Percentiles rank a stretch among this genome's conserved stretches.
Evolutionary conservation across 2,888 invertebrate genomes (phyloP).

Genomic region (Liposcelis brunnea): DNA sequence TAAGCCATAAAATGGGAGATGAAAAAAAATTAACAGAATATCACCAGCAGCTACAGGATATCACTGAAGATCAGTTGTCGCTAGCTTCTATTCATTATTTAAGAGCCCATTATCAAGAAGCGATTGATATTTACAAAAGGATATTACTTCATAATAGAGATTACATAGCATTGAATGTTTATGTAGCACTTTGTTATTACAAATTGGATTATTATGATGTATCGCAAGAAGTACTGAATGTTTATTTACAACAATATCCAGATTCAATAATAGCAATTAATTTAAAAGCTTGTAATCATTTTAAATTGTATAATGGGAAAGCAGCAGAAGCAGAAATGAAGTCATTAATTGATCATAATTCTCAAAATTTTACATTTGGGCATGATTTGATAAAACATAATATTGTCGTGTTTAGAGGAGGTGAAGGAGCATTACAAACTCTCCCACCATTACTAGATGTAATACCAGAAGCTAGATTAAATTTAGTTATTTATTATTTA

Average conservation of each 20-base stretch:
- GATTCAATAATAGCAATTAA: constrained; percentile 93
- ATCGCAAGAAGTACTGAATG: constrained; percentile 88
- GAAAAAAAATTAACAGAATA: constrained; percentile 69
- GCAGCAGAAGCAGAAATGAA: constrained; percentile 85
- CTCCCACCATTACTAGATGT: constrained; percentile 85
- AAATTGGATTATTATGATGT: constrained; percentile 97
- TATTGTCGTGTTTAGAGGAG: constrained; percentile 82
- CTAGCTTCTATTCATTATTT: constrained; percentile 92
- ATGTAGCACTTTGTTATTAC: constrained; percentile 94
- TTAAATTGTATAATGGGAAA: constrained; percentile 78
- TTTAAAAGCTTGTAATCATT: constrained; percentile 72
- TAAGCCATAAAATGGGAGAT: constrained; percentile 83
- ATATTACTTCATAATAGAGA: constrained; percentile 80
- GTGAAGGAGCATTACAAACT: constrained; percentile 84
- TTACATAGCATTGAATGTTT: constrained; percentile 86
- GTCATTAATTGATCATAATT: constrained; percentile 54
- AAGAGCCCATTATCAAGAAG: constrained; percentile 93
- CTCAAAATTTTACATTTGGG: constrained; percentile 33
- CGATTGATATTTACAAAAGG: constrained; percentile 94
- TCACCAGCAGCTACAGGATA: constrained; percentile 69
- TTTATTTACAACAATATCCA: constrained; percentile 78
- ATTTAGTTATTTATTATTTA: constrained; percentile 87
- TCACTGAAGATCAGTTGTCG: constrained; percentile 87
- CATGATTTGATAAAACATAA: constrained; percentile 90
- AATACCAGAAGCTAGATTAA: constrained; percentile 89